Evolutionary conservation across 2,113 vertebrate genomes (phyloP), one percentile per base, ranked within the genome.

Genomic region (Burhinus oedicnemus): DNA sequence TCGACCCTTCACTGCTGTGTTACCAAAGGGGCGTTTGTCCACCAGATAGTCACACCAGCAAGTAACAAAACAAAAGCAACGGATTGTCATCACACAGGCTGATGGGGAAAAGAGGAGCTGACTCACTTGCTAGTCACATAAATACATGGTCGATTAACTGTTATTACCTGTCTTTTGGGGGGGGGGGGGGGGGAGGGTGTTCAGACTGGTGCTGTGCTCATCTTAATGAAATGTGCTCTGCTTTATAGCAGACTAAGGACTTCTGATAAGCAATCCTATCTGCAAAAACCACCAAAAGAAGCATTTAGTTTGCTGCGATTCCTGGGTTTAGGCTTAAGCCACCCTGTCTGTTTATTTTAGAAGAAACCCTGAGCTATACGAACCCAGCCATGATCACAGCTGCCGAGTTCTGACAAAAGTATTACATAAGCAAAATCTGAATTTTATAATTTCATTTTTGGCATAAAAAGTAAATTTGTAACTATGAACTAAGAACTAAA

Each of bases 1-100:
- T 42, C 0, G 0, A 2, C 40, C 16, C 15, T 38, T 40, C 42
- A 0, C 30, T 34, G 34, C 4, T 3, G 22, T 2, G 25, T 2
- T 49, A 9, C 17, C 32, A 16, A 52, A 79, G 55, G 34, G 44
- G 14, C 3, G 0, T 20, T 25, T 30, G 16, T 26, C 23, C 22
- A 3, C 32, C 15, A 22, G 18, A 13, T 52, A 14, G 61, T 20
- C 38, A 14, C 52, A 8, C 13, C 55, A 30, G 69, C 65, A n/a
- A 32, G 14, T 12, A 36, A n/a, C 19, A 20, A 55, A 69, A 45
- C 4, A 22, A 42, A 21, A 42, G 20, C 26, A 15, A 49, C n/a
- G 38, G 6, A 12, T 6, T 57, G 32, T 68, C 44, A 12, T 27
- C 16, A 11, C 15, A 11, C 22, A 17, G 32, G 57, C 29, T 60